A percentile compares a stretch with the other conserved stretches of the same genome.
Conservation (phyloP, 1,140 invertebrate genomes). For the Leptinotarsa texana region DNA sequence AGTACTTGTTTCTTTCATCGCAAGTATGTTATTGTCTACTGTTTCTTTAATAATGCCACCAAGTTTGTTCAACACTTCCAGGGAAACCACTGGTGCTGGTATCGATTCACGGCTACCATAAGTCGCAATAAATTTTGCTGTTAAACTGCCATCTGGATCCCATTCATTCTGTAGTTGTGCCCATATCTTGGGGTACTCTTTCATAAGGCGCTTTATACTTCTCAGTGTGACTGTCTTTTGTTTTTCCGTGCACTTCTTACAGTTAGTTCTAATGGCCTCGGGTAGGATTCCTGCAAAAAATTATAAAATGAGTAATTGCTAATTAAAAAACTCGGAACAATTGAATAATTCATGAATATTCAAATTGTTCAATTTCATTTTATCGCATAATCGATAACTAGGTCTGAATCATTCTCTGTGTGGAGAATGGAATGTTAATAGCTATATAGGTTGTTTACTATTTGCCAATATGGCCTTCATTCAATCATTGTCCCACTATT, state of each 20-base stretch:
- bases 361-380: neutral
- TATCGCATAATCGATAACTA: neutral
- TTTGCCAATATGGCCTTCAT: too few species aligned
- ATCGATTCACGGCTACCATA: slow-evolving; percentile 20
- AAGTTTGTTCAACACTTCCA: slow-evolving; percentile 32
- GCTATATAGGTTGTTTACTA: too few species aligned
- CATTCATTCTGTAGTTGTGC: slow-evolving; percentile 59
- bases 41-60: slow-evolving; percentile 22
- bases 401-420: neutral
- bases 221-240: slow-evolving; percentile 62
- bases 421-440: neutral
- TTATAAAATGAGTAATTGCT: neutral
- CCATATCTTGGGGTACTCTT: slow-evolving; percentile 65
- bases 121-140: slow-evolving; percentile 50
- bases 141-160: slow-evolving; percentile 65
- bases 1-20: neutral
- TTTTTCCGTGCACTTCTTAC: slow-evolving; percentile 63
- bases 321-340: too few species aligned
- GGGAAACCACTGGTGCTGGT: slow-evolving; percentile 15
- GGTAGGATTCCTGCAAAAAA: slow-evolving; percentile 63
- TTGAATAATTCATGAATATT: too few species aligned
- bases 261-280: slow-evolving; percentile 66
- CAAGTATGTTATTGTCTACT: neutral
- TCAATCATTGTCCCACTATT: too few species aligned
- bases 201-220: slow-evolving; percentile 60